Percentiles rank a stretch among this genome's conserved stretches.
Evolutionary conservation across 2,888 invertebrate genomes (phyloP).

Genomic region (Clusia tigrina): DNA sequence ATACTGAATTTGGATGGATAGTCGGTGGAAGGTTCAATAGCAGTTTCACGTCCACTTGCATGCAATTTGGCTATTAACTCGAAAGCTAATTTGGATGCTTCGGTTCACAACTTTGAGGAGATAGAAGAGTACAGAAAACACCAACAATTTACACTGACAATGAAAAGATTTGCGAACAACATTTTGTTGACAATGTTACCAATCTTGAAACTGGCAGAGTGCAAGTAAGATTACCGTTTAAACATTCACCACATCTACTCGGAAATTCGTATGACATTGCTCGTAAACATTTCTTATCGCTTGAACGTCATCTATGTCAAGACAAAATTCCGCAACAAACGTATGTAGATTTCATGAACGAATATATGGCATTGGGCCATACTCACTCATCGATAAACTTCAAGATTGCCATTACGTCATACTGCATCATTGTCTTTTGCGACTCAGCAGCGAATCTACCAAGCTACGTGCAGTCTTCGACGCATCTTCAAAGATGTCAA

Average conservation of each 20-base stretch:
- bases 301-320: neutral
- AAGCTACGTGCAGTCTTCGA: too few relatives aligned
- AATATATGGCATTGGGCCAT: neutral
- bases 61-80: neutral
- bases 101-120: neutral
- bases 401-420: constrained; percentile 18
- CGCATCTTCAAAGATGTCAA: too few relatives aligned
- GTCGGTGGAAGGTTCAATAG: too few relatives aligned
- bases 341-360: constrained; percentile 6
- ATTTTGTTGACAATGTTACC: neutral
- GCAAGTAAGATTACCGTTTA: constrained; percentile 9
- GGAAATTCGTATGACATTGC: neutral
- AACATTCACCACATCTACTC: neutral
- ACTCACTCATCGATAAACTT: neutral
- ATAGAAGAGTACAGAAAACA: neutral
- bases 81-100: neutral
- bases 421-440: too few relatives aligned
- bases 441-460: too few relatives aligned
- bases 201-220: neutral
- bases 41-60: neutral
- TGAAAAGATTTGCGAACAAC: neutral
- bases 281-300: neutral
- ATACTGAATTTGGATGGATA: neutral
- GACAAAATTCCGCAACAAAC: neutral
- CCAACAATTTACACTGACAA: neutral